Evolutionary conservation across 2,113 vertebrate species (phyloP), one percentile per base, ranked within the genome.

Genomic region (Pao palembangensis): DNA sequence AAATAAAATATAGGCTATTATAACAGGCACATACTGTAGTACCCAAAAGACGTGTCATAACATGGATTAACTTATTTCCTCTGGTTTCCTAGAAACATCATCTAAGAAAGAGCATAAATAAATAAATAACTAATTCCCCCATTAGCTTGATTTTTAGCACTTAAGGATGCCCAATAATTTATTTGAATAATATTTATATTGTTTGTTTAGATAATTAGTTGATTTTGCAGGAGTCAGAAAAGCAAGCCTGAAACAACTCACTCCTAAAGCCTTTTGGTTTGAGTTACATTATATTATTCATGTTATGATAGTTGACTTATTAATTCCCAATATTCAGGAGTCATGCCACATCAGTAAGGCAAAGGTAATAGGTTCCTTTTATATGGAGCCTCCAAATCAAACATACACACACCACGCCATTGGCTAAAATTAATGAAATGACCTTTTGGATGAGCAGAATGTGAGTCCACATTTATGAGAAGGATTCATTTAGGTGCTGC

Each of bases 361-460:
- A 25, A 52, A 21, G 18, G n/a, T 28, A 20, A 64, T 11, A 0
- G 2, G 19, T 42, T 16, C 5, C 5, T 6, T 34, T 38, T 8
- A 15, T 6, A 3, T 53, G 12, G 5, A 38, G 20, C n/a, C 19
- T 13, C 28, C 21, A 20, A 61, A 50, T 13, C 31, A 31, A 17
- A n/a, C 44, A 18, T 44, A 25, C 18, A 16, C 1, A 28, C 6
- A 58, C 28, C 47, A 2, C 6, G 46, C 20, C 21, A 43, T 5
- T 47, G 31, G 19, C 15, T 64, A 18, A 51, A 31, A 43, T 13
- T 42, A 61, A 52, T 43, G 47, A 54, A 60, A 58, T 47, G 28
- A 56, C 25, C 51, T 34, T 64, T 44, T 25, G 21, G 60, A 46
- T n/a, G 43, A 58, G 38, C 56, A 14, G 48, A 52, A 23, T 54